These are phyloP conservation scores for Chrysoperla carnea DNA, from an alignment of 1,140 invertebrate species.

Conservation along the genomic window DNA sequence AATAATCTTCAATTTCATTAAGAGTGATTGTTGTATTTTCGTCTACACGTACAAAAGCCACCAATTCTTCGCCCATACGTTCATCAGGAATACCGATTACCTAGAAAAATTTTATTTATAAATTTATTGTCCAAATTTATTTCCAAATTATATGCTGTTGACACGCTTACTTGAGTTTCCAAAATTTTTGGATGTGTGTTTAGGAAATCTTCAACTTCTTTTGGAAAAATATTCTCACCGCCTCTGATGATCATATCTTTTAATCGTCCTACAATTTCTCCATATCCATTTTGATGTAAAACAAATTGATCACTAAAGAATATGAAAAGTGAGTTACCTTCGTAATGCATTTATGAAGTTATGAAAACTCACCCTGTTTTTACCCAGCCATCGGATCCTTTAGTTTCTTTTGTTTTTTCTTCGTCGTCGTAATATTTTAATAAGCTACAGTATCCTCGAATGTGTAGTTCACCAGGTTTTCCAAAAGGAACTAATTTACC, in stretches of 20 bases:
- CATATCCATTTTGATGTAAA: slow-evolving; percentile 54
- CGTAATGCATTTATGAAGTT: not conserved
- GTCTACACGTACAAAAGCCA: slow-evolving; percentile 42
- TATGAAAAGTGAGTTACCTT: not conserved
- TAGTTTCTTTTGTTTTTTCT: slow-evolving; percentile 55
- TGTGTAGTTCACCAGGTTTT: slow-evolving; percentile 60
- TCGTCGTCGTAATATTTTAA: slow-evolving; percentile 70
- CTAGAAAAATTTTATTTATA: slow-evolving; percentile 11
- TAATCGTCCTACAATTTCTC: slow-evolving; percentile 52
- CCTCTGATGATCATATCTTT: slow-evolving; percentile 80
- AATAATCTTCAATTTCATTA: slow-evolving; percentile 45
- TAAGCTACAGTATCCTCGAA: slow-evolving; percentile 70
- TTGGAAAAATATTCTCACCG: slow-evolving; percentile 76
- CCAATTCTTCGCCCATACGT: slow-evolving; percentile 71
- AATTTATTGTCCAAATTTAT: too few species aligned
- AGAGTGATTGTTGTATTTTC: slow-evolving; percentile 24
- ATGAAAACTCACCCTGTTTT: slow-evolving; percentile 58
- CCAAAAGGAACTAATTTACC: slow-evolving; percentile 56
- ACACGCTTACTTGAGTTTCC: slow-evolving; percentile 43
- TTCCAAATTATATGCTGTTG: too few species aligned
- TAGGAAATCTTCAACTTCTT: slow-evolving; percentile 66
- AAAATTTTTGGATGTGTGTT: slow-evolving; percentile 52
- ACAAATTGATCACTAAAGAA: slow-evolving; percentile 45
- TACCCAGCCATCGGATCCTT: slow-evolving; percentile 64
- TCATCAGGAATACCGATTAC: slow-evolving; percentile 61